phyloP scores from a whole-genome alignment of 2,797 vertebrate genomes.

The Sebastes goodei region DNA sequence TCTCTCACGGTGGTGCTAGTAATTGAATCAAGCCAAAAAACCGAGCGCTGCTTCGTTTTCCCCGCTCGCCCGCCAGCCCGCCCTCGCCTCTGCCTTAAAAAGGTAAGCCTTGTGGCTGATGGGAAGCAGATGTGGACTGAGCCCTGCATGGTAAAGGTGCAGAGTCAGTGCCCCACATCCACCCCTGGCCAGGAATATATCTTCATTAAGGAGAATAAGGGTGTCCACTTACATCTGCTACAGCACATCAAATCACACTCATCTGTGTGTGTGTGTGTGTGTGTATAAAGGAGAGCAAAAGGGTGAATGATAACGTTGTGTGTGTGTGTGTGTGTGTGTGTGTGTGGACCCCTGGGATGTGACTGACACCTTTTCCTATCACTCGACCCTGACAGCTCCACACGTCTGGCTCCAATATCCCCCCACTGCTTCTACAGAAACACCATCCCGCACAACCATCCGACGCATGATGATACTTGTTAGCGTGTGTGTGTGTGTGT shows the following conservation, averaged over 20 bases:
- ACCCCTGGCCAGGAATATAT: constrained; percentile 81
- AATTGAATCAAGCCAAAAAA: constrained; percentile 94
- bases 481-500: constrained; percentile 31
- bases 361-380: constrained; percentile 83
- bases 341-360: constrained; percentile 68
- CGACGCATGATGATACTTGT: constrained; percentile 67
- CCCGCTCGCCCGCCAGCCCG: constrained; percentile 28
- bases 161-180: constrained; percentile 76
- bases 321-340: constrained; percentile 24
- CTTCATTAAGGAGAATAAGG: constrained; percentile 82
- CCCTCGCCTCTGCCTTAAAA: constrained; percentile 77
- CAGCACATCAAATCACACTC: constrained; percentile 82
- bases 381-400: constrained; percentile 77
- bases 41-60: constrained; percentile 70
- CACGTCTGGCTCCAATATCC: constrained; percentile 84
- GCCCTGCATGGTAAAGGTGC: constrained; percentile 82
- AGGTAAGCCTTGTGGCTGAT: constrained; percentile 84
- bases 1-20: constrained; percentile 84
- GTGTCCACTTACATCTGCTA: constrained; percentile 79
- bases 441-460: constrained; percentile 75
- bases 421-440: constrained; percentile 75
- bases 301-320: background rate
- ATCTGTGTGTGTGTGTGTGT: constrained; percentile 52
- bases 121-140: constrained; percentile 87
- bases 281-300: background rate